phyloP scores from a whole-genome alignment of 1,140 invertebrate species.

The Bombus waltoni region DNA sequence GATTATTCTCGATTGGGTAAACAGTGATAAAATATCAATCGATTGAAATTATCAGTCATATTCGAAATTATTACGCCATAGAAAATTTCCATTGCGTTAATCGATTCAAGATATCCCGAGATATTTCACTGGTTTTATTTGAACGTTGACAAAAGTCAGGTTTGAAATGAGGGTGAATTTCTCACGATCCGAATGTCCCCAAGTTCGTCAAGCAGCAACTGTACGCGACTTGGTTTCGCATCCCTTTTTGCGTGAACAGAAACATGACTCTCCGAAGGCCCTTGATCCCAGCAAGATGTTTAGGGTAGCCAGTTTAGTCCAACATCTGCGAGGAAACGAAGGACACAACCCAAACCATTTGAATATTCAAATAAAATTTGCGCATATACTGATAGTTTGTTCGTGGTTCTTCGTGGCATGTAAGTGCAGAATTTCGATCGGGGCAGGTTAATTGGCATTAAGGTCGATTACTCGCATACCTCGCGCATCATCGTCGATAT shows the following conservation, averaged over 20 bases:
- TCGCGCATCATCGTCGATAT: background rate
- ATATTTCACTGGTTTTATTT: background rate
- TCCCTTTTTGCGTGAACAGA: slow-evolving; percentile 73
- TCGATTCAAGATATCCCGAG: background rate
- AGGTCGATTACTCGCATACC: background rate
- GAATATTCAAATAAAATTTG: background rate
- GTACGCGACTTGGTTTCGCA: slow-evolving; percentile 70
- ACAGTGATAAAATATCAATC: background rate
- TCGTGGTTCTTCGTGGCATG: background rate
- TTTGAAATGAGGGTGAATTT: slow-evolving; percentile 51
- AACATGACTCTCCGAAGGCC: slow-evolving; percentile 74
- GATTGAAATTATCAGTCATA: background rate
- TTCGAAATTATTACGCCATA: background rate
- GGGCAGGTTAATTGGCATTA: background rate
- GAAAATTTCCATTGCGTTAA: background rate
- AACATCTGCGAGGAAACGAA: slow-evolving; percentile 47
- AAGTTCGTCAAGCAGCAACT: slow-evolving; percentile 49
- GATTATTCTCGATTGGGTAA: background rate
- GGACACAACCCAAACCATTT: background rate
- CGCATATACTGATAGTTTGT: background rate
- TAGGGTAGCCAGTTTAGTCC: slow-evolving; percentile 59
- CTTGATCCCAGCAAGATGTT: slow-evolving; percentile 64
- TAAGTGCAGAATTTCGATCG: background rate
- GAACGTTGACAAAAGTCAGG: background rate
- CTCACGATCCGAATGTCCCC: slow-evolving; percentile 67